phyloP scores from a whole-genome alignment of 1,140 invertebrate genomes.

The Cotesia typhae region DNA sequence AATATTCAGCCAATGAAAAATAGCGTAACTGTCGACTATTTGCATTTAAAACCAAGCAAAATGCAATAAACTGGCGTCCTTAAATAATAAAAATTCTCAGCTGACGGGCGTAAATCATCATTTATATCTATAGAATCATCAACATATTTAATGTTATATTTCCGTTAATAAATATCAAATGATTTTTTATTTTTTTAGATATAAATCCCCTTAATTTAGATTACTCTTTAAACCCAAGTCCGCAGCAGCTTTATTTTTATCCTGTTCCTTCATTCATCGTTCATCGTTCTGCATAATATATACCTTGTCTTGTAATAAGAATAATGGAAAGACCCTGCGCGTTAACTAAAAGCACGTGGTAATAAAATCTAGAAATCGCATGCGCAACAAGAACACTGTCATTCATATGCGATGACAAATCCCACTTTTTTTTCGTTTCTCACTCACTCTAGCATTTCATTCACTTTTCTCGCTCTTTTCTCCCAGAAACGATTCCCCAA shows the following conservation, averaged over 20 bases:
- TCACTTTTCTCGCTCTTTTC: constrained; percentile 7
- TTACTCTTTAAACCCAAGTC: too few relatives aligned
- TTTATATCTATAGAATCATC: constrained; percentile 4
- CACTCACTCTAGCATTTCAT: background rate
- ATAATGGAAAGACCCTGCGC: background rate
- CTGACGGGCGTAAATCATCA: background rate
- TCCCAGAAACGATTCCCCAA: too few relatives aligned
- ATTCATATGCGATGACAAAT: constrained; percentile 10
- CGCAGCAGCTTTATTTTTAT: background rate
- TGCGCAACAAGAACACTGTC: constrained; percentile 10
- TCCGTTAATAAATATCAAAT: background rate
- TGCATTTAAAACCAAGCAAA: background rate
- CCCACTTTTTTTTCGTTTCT: background rate
- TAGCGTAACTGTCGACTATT: background rate
- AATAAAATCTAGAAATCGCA: background rate
- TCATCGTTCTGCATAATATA: too few relatives aligned
- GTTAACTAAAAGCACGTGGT: background rate
- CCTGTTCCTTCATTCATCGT: background rate
- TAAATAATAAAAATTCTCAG: constrained; percentile 15
- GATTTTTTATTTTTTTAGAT: background rate
- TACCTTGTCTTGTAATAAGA: too few relatives aligned
- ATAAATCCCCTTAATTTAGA: too few relatives aligned
- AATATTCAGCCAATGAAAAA: background rate
- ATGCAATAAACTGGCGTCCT: background rate
- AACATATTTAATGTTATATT: background rate